These are phyloP conservation scores for Thomomys bottae DNA, from an alignment of 2,113 vertebrate species.

Conservation along the genomic window DNA sequence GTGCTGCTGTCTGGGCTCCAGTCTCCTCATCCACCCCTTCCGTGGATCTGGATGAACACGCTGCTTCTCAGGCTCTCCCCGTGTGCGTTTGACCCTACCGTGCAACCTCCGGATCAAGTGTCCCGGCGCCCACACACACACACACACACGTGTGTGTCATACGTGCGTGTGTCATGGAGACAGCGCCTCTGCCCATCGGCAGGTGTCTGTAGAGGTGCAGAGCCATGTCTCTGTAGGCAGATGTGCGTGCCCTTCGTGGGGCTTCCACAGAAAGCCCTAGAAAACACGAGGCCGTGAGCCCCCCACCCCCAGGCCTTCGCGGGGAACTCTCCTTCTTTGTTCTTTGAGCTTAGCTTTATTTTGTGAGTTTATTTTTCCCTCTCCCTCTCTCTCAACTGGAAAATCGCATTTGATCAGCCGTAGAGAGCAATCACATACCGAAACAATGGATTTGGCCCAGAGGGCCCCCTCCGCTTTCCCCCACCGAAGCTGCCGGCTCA, in stretches of 20 bases:
- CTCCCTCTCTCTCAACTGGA: conserved; percentile 77
- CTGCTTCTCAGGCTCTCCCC: neutral
- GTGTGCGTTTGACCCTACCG: neutral
- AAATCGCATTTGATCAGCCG: conserved; percentile 80
- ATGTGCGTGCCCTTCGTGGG: neutral
- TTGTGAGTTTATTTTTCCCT: conserved; percentile 75
- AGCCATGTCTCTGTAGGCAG: neutral
- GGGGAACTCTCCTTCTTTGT: neutral
- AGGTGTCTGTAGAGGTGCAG: no score
- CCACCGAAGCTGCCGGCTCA: conserved; percentile 23
- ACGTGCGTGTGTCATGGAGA: fast-evolving
- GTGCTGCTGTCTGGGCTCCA: neutral
- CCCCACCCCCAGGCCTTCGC: neutral
- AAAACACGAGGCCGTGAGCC: neutral
- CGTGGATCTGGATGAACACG: neutral
- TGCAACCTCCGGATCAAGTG: neutral
- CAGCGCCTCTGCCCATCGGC: fast-evolving
- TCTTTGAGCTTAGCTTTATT: conserved; percentile 53
- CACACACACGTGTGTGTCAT: neutral
- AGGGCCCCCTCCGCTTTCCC: neutral
- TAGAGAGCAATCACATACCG: conserved; percentile 75
- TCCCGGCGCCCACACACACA: neutral
- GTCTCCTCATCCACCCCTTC: neutral
- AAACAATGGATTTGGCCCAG: conserved; percentile 69
- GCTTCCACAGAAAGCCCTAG: neutral